Evolutionary conservation across 2,888 invertebrate genomes (phyloP).

Genomic region (Idaea straminata): DNA sequence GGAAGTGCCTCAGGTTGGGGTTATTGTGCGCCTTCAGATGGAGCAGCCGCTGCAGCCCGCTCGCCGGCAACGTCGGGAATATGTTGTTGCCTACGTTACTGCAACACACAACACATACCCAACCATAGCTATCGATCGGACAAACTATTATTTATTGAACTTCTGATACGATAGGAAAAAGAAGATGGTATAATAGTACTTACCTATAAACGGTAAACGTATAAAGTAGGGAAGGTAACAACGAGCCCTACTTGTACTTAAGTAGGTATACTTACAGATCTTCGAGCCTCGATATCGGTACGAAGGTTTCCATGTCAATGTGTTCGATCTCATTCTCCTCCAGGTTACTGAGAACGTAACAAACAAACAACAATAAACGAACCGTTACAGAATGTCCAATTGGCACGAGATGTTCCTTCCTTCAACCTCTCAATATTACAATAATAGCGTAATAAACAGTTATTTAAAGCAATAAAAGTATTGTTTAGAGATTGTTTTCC

Average conservation of each 20-base stretch:
- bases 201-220: background rate
- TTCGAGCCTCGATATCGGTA: conserved; percentile 87
- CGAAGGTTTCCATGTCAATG: conserved; percentile 93
- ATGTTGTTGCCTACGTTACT: conserved; percentile 95
- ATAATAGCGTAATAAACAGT: background rate
- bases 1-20: conserved; percentile 91
- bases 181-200: background rate
- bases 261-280: conserved; percentile 87
- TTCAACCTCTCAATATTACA: background rate
- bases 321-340: conserved; percentile 91
- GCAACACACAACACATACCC: too few species aligned
- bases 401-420: background rate
- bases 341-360: conserved; percentile 85
- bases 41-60: conserved; percentile 88
- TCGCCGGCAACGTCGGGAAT: conserved; percentile 90
- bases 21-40: conserved; percentile 96
- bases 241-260: conserved; percentile 2
- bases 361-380: background rate
- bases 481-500: background rate
- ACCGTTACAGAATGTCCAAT: background rate
- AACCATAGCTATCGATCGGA: too few species aligned
- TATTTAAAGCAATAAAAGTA: background rate
- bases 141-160: background rate
- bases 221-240: too few species aligned
- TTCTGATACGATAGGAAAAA: too few species aligned